Base-by-base conservation (phyloP, 2,888 invertebrate genomes). In the Leptopterna dolabrata region DNA sequence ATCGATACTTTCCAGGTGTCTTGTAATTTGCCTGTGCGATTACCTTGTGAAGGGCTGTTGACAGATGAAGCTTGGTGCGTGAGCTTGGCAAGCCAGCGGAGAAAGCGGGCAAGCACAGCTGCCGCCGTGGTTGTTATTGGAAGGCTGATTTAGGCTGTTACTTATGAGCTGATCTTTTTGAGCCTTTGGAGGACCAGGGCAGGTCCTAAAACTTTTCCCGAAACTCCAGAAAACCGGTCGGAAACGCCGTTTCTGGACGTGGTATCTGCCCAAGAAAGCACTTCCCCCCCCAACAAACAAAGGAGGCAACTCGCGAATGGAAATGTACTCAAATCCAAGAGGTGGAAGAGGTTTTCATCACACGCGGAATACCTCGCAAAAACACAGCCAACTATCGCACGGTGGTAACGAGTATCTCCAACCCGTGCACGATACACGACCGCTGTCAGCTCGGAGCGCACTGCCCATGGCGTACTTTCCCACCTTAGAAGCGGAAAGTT, bases 51-150 rank as follows among this genome's bases (percentile, higher is more conserved):
- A 29, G 76, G 86, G 27, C 86, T 86, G 86, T 86, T 86, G 78
- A 86, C 86, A 51, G 86, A 78, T 51, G 86, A 41, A 63, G 87
- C 87, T 78, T 87, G 87, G 70, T 87, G 87, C 30, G 87, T 87
- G 71, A 87, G 87, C 87, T 87, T 87, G 76, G 87, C 87, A 45
- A 87, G 82, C 87, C 87, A 87, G 82, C 87, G 87, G 87, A 87
- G 87, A 78, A 87, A 87, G 78, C 87, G 76, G 87, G 87, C 87
- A 30, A 87, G 81, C 45, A 87, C 82, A 73, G 87, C 78, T 78
- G 82, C 76, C 78, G 87, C 87, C 87, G 87, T 87, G 87, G 81
- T 86, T 81, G 55, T 81, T 51, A 55, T 51, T 47, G 30, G n/a
- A 16, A 29, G 76, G 30, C 30, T 27, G 14, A 14, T 71, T 71